phyloP scores from a whole-genome alignment of 2,888 invertebrate genomes.

The Patella ulyssiponensis region DNA sequence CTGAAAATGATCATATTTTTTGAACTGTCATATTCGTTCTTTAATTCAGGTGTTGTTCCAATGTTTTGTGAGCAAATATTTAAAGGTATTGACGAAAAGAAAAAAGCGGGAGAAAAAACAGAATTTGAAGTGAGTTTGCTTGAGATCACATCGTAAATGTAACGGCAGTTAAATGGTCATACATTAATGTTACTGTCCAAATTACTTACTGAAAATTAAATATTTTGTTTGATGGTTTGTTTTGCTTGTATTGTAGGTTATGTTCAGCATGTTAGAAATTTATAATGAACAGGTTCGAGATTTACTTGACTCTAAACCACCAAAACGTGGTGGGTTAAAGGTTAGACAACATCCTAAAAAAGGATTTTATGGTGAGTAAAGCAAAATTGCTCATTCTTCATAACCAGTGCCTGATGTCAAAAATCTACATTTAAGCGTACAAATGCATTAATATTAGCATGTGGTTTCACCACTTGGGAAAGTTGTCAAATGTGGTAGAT shows the following conservation, averaged over 20 bases:
- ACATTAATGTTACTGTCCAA: too few relatives aligned
- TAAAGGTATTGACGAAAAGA: constrained; percentile 73
- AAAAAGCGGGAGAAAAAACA: constrained; percentile 62
- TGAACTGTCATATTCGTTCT: background rate
- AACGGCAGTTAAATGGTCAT: too few relatives aligned
- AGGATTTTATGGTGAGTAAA: constrained; percentile 75
- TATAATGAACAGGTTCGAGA: constrained; percentile 77
- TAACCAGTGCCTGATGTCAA: too few relatives aligned
- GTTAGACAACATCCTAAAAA: constrained; percentile 76
- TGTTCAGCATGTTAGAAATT: constrained; percentile 77
- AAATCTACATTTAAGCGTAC: too few relatives aligned
- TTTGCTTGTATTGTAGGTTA: constrained; percentile 70
- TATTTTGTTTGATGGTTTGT: too few relatives aligned
- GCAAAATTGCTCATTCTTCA: too few relatives aligned
- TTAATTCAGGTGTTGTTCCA: constrained; percentile 75
- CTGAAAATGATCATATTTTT: background rate
- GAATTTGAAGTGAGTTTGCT: constrained; percentile 68
- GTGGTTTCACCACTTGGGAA: too few relatives aligned
- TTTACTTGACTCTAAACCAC: constrained; percentile 70
- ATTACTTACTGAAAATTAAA: too few relatives aligned
- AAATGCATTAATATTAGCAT: too few relatives aligned
- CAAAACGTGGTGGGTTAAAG: constrained; percentile 73
- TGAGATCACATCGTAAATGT: background rate
- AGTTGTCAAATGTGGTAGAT: too few relatives aligned
- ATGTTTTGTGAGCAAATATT: constrained; percentile 75